Evolutionary conservation across 2,113 vertebrate genomes (phyloP).

Genomic region (Diphyllodes magnificus): DNA sequence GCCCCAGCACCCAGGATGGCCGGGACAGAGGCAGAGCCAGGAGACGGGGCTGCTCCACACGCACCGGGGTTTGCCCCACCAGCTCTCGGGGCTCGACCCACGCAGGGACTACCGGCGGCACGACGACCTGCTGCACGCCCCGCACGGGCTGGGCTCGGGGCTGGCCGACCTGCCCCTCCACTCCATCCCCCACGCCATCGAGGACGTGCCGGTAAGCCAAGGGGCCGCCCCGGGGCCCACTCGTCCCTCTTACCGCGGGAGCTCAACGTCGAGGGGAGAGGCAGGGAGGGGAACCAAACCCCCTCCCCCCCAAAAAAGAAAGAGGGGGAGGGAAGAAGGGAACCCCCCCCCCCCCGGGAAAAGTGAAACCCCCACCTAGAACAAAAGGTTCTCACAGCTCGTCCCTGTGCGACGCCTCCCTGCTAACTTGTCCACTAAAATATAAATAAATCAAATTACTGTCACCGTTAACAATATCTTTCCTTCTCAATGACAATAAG

Average conservation of each 20-base stretch:
- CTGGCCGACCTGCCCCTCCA: conserved; percentile 92
- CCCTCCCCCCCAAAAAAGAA: background rate
- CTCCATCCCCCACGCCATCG: conserved; percentile 96
- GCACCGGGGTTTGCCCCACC: conserved; percentile 91
- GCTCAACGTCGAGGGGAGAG: background rate
- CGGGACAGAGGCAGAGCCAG: conserved; percentile 93
- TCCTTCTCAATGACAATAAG: conserved; percentile 55
- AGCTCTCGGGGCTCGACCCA: conserved; percentile 85
- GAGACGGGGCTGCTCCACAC: conserved; percentile 92
- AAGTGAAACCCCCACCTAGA: conserved; percentile 23
- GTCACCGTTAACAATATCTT: conserved; percentile 49
- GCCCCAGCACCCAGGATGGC: conserved; percentile 96
- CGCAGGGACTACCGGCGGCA: conserved; percentile 93
- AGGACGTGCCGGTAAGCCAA: conserved; percentile 92
- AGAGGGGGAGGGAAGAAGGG: background rate
- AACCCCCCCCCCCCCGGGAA: background rate
- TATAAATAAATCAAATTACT: conserved; percentile 56
- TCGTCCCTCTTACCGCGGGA: background rate
- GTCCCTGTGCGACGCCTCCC: background rate
- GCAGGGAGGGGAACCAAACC: background rate
- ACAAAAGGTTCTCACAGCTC: conserved; percentile 58
- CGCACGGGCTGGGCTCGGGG: conserved; percentile 90
- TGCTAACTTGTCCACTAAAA: conserved; percentile 6
- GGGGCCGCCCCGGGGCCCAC: background rate
- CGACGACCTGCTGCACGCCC: conserved; percentile 92